Conservation (phyloP, 2,888 invertebrate species). For the Synergus japonicus region DNA sequence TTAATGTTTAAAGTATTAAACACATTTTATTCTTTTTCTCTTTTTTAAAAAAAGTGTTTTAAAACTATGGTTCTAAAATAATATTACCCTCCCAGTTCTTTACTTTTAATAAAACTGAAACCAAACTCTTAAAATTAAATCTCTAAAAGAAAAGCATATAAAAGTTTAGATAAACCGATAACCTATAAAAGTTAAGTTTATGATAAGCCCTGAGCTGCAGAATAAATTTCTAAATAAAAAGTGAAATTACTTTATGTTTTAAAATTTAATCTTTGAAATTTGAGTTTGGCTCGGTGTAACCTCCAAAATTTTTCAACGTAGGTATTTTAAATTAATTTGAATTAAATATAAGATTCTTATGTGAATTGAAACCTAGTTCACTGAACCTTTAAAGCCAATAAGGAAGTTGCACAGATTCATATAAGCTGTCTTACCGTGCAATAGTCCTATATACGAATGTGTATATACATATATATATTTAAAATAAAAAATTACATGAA, state of each 20-base stretch:
- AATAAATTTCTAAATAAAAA: no score
- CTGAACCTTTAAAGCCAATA: not conserved
- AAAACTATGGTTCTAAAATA: not conserved
- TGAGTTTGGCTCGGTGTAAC: not conserved
- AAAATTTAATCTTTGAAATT: no score
- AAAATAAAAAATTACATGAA: not conserved
- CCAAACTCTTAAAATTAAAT: not conserved
- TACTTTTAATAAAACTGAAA: slow-evolving; percentile 1
- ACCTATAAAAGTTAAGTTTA: not conserved
- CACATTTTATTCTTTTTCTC: not conserved
- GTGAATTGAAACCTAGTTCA: not conserved
- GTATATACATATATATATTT: not conserved
- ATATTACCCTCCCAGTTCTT: slow-evolving; percentile 3
- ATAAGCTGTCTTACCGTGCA: not conserved
- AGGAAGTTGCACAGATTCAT: not conserved
- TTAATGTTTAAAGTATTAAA: no score
- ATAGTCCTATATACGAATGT: not conserved
- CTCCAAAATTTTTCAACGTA: not conserved
- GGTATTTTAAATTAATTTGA: not conserved
- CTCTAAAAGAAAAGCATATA: slow-evolving; percentile 1
- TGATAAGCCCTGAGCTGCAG: no score
- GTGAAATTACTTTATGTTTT: no score
- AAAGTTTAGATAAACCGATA: slow-evolving; percentile 20
- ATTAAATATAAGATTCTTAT: not conserved
- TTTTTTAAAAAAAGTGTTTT: not conserved